Evolutionary conservation across 2,113 vertebrate genomes (phyloP).

Genomic region (Neolamprologus brichardi): DNA sequence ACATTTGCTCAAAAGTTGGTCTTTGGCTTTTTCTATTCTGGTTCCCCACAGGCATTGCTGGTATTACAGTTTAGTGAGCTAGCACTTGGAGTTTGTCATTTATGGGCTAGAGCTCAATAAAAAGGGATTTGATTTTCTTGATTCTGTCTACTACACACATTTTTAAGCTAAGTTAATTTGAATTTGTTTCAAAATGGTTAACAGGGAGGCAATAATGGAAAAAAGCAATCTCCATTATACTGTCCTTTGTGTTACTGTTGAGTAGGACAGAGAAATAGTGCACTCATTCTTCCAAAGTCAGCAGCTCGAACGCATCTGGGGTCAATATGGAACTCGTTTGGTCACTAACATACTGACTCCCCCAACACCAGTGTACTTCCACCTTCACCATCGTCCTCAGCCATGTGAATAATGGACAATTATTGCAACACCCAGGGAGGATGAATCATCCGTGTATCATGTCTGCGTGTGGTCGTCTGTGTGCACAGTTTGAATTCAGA

Average conservation of each 20-base stretch:
- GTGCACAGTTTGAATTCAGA: constrained; percentile 2
- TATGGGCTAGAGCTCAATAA: background rate
- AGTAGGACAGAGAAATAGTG: background rate
- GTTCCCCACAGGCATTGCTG: background rate
- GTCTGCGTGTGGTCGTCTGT: constrained; percentile 51
- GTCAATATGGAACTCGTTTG: constrained; percentile 30
- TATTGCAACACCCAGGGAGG: constrained; percentile 24
- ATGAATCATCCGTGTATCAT: constrained; percentile 51
- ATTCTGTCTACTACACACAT: background rate
- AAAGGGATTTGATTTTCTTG: background rate
- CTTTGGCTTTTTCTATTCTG: background rate
- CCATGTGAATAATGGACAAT: constrained; percentile 43
- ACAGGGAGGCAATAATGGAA: background rate
- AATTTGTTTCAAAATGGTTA: background rate
- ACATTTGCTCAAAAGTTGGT: background rate
- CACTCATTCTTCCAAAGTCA: background rate
- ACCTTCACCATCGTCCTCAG: constrained; percentile 4
- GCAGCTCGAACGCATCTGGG: constrained; percentile 36
- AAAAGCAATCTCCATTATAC: background rate
- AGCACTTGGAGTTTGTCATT: constrained; percentile 5
- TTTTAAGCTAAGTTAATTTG: background rate
- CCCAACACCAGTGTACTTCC: background rate
- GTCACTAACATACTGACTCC: constrained; percentile 5
- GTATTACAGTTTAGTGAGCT: constrained; percentile 20
- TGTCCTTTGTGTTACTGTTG: background rate